phyloP scores from a whole-genome alignment of 1,140 invertebrate species.

The Camponotus pennsylvanicus region DNA sequence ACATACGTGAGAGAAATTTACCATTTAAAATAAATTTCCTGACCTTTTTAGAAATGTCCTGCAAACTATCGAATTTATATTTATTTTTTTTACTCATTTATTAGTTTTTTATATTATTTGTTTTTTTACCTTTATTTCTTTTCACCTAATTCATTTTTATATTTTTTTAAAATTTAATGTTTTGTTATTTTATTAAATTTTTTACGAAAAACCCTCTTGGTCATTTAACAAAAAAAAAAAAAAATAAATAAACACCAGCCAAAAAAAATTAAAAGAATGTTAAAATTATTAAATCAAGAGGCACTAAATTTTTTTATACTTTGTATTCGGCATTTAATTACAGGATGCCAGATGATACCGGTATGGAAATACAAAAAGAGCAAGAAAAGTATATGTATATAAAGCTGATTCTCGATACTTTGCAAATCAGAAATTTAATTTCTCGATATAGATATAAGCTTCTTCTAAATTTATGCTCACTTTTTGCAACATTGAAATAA shows the following conservation, averaged over 20 bases:
- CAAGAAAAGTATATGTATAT: conserved; percentile 8
- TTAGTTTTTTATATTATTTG: not conserved
- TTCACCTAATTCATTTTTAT: not conserved
- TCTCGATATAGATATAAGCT: conserved; percentile 47
- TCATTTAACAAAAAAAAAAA: too few species aligned
- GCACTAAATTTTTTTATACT: conserved; percentile 7
- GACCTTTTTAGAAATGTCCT: not conserved
- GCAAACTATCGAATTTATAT: not conserved
- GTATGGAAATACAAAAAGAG: conserved; percentile 4
- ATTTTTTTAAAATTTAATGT: not conserved
- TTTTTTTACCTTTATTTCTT: not conserved
- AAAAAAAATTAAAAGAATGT: not conserved
- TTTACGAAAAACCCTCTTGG: too few species aligned
- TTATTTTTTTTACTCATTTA: not conserved
- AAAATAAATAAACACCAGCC: too few species aligned
- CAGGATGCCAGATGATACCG: conserved; percentile 16
- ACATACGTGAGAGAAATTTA: too few species aligned
- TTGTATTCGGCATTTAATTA: conserved; percentile 26
- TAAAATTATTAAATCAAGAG: conserved; percentile 39
- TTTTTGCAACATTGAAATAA: conserved; percentile 18
- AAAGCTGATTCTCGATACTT: conserved; percentile 17
- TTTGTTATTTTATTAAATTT: too few species aligned
- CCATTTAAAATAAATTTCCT: not conserved
- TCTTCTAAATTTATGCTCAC: conserved; percentile 22
- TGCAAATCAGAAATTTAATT: conserved; percentile 51